Conservation (phyloP, 37 sponge, comb jelly and placozoan species). For the Halisarca cf. caerulea region DNA sequence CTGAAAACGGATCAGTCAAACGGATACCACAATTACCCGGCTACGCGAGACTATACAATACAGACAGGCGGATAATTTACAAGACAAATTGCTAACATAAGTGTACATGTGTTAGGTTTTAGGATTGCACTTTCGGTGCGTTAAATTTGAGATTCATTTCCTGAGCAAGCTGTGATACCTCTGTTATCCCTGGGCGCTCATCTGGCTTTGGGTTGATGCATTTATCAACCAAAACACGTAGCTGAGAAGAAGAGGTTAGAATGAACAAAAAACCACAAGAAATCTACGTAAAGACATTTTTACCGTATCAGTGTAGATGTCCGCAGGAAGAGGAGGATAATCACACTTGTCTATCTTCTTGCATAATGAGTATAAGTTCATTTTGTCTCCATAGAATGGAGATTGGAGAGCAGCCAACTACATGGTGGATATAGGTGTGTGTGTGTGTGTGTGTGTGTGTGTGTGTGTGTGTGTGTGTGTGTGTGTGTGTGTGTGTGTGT, state of each 20-base stretch:
- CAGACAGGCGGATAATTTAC: no score
- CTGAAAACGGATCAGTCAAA: no score
- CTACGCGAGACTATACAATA: no score
- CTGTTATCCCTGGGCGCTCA: conserved; percentile 77
- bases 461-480: no score
- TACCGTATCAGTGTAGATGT: conserved; percentile 91
- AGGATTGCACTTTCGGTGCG: neutral
- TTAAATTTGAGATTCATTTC: conserved; percentile 65
- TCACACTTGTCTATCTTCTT: conserved; percentile 99
- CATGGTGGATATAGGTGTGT: neutral
- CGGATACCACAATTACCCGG: no score
- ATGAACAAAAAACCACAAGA: neutral
- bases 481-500: no score
- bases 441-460: no score
- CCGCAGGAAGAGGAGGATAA: conserved; percentile 97
- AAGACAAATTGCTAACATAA: no score
- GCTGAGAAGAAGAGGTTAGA: conserved; percentile 38
- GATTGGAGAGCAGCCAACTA: conserved; percentile 97
- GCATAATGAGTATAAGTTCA: conserved; percentile 98
- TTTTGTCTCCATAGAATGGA: conserved; percentile 99
- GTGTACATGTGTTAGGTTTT: no score
- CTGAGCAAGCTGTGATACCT: conserved; percentile 83
- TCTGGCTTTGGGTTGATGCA: conserved; percentile 95
- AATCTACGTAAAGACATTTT: neutral
- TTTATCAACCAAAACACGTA: conserved; percentile 78